These are phyloP conservation scores for Heteromyza rotundicornis DNA, from an alignment of 2,888 invertebrate species.

Conservation along the genomic window DNA sequence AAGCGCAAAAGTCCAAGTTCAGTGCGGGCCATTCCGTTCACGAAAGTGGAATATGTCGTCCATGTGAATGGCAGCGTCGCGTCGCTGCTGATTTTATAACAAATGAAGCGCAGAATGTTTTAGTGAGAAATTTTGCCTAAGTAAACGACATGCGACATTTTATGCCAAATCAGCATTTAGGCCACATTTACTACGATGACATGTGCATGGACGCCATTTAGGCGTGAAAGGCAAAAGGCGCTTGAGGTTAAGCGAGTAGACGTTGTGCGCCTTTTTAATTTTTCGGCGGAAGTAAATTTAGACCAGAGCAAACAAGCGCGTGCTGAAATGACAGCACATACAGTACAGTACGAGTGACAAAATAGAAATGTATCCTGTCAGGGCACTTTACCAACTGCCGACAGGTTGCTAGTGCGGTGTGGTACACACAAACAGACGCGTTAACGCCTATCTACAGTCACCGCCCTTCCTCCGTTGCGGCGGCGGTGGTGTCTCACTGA, in stretches of 20 bases:
- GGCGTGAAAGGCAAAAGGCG: background rate
- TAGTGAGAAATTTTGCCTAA: background rate
- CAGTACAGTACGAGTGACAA: too few relatives aligned
- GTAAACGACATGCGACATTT: constrained; percentile 18
- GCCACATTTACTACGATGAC: constrained; percentile 12
- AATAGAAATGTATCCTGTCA: too few relatives aligned
- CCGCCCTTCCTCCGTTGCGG: background rate
- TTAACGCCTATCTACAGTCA: constrained; percentile 35
- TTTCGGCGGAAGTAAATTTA: background rate
- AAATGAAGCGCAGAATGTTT: background rate
- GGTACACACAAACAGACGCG: background rate
- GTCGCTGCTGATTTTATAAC: background rate
- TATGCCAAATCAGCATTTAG: constrained; percentile 14
- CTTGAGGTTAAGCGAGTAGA: too few relatives aligned
- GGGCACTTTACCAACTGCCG: too few relatives aligned
- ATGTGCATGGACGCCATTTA: constrained; percentile 12
- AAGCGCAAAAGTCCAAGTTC: constrained; percentile 12
- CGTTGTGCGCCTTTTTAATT: background rate
- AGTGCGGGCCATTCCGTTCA: background rate
- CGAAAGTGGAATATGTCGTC: constrained; percentile 3
- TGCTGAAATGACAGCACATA: background rate
- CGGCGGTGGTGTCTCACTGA: constrained; percentile 15
- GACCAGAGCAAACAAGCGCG: background rate
- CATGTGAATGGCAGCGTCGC: too few relatives aligned
- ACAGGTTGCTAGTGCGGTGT: background rate